These are phyloP conservation scores for Sympetrum striolatum DNA, from an alignment of 2,888 invertebrate species.

Conservation along the genomic window DNA sequence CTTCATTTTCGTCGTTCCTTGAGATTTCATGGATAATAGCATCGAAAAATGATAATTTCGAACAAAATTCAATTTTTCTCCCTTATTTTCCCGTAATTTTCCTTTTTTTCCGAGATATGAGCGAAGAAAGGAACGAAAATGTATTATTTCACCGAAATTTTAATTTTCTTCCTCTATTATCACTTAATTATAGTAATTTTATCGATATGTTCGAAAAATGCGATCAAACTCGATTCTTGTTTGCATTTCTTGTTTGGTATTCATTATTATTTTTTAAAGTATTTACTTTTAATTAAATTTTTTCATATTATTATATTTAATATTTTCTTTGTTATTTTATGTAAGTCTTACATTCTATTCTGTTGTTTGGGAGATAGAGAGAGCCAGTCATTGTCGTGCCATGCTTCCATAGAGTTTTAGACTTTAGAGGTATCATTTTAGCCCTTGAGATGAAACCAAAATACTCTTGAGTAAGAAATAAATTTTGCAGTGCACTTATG, in stretches of 20 bases:
- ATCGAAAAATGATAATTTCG: no score
- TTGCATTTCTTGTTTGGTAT: slow-evolving; percentile 37
- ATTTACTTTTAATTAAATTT: slow-evolving; percentile 41
- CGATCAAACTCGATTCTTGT: slow-evolving; percentile 41
- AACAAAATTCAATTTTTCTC: no score
- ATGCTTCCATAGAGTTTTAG: not conserved
- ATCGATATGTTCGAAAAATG: no score
- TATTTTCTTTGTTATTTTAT: slow-evolving; percentile 45
- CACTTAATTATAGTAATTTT: no score
- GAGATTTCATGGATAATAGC: no score
- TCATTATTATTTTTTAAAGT: slow-evolving; percentile 44
- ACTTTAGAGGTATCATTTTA: slow-evolving; percentile 10
- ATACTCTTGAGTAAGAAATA: slow-evolving; percentile 14
- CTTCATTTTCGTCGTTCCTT: no score
- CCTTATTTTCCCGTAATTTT: no score
- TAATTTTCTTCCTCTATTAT: no score
- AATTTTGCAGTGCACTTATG: slow-evolving; percentile 11
- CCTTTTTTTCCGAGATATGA: no score
- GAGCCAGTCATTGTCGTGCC: slow-evolving; percentile 28
- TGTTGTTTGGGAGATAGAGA: slow-evolving; percentile 33
- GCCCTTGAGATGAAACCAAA: not conserved
- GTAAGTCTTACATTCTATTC: slow-evolving; percentile 41
- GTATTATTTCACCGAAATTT: no score
- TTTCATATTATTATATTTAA: slow-evolving; percentile 45
- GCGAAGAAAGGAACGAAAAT: no score